A percentile compares a stretch with the other conserved stretches of the same genome.
Evolutionary conservation across 1,140 invertebrate species (phyloP).

Genomic region (Augochlora pura): DNA sequence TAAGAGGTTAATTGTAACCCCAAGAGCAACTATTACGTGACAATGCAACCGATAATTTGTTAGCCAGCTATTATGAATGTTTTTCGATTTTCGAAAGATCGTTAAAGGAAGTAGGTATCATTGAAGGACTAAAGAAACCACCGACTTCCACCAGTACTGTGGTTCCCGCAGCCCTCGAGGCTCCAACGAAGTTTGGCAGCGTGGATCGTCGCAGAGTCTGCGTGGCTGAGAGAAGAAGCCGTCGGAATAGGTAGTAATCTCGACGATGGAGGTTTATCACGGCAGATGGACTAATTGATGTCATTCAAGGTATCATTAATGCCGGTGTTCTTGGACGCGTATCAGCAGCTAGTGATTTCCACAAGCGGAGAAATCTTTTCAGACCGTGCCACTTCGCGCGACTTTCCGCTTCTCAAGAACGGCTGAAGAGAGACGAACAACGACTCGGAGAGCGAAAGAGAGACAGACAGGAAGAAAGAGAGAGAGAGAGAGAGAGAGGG

Average conservation of each 20-base stretch:
- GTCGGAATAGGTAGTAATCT: slow-evolving; percentile 37
- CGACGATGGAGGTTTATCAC: slow-evolving; percentile 45
- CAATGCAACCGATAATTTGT: neutral
- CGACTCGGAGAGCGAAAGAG: neutral
- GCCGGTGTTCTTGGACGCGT: slow-evolving; percentile 59
- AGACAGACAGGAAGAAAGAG: slow-evolving; percentile 11
- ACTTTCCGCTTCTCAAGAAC: slow-evolving; percentile 62
- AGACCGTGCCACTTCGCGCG: slow-evolving; percentile 65
- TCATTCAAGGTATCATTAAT: slow-evolving; percentile 75
- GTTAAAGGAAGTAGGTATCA: neutral
- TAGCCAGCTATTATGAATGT: too few relatives aligned
- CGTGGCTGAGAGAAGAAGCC: slow-evolving; percentile 8
- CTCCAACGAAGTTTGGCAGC: slow-evolving; percentile 13
- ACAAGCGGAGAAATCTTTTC: slow-evolving; percentile 71
- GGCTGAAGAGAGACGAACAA: slow-evolving; percentile 8
- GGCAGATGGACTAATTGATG: slow-evolving; percentile 75
- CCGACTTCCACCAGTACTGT: neutral
- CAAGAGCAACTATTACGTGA: too few relatives aligned
- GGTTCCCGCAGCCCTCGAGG: neutral
- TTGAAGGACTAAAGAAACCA: neutral
- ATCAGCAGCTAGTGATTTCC: slow-evolving; percentile 68
- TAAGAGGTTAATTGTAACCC: too few relatives aligned
- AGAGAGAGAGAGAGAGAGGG: slow-evolving; percentile 21
- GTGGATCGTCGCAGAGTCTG: slow-evolving; percentile 8
- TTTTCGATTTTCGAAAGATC: neutral